Base-by-base conservation (phyloP, 2,888 invertebrate genomes). In the Thymelicus sylvestris region DNA sequence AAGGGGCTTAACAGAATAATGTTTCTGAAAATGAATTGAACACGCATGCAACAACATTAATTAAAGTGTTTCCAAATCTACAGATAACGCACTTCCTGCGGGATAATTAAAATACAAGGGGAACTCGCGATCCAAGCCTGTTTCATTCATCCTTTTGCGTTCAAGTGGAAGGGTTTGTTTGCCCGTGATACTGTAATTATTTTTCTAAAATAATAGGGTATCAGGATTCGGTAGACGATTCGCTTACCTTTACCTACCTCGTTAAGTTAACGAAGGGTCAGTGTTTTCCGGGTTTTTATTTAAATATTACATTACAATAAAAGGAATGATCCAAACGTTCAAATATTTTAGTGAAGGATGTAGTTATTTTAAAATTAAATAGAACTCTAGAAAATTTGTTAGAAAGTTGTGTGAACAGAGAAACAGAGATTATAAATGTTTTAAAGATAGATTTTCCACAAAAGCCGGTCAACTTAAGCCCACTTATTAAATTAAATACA, bases 61-160 rank as follows among this genome's bases (percentile, higher is more conserved):
- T 93, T 91, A 92, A 88, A 91, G 87, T 88, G 88, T 87, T 89
- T 83, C 90, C 86, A 90, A 92, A 93, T 90, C 89, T 88, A 87
- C 88, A 80, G 86, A 86, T 90, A 91, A 92, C 91, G 86, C 87
- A 86, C 87, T 91, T 91, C 91, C 91, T 87, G 74, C 77, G 76
- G 84, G 80, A 86, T 89, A 90, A 93, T 92, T 93, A 91, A 89
- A 92, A 90, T 88, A 87, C 90, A 86, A 86, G 87, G 90, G 92
- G 88, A 85, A 86, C 82, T 86, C 76, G 80, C 84, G 84, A 82
- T 85, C 84, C 81, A 80, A 80, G 81, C 79, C 85, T 85, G 80
- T 82, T 85, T 81, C 80, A 80, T 86, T 85, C 80, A 83, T 78
- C 77, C 76, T 75, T 74, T 77, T 75, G 73, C 78, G 77, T 76